Evolutionary conservation across 2,797 vertebrate species (phyloP).

Genomic region (Selene dorsalis): DNA sequence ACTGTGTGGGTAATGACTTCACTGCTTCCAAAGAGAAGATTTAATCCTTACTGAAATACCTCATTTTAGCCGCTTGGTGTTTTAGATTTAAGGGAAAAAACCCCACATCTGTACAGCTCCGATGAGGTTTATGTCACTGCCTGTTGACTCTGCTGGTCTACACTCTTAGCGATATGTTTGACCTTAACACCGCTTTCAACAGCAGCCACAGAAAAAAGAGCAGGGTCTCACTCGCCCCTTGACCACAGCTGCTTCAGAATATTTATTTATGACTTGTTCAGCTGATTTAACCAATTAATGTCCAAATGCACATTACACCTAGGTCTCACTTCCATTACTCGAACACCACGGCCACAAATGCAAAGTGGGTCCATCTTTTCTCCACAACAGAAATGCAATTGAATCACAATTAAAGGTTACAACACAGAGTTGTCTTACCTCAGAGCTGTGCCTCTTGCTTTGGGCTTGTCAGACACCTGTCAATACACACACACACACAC

Average conservation of each 20-base stretch:
- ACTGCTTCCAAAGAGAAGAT: constrained; percentile 10
- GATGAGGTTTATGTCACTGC: not conserved
- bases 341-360: not conserved
- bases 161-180: constrained; percentile 5
- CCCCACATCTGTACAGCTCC: not conserved
- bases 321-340: not conserved
- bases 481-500: constrained; percentile 54
- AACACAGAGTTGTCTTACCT: constrained; percentile 70
- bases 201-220: not conserved
- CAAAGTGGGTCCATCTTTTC: not conserved
- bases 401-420: not conserved
- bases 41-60: not conserved
- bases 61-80: not conserved
- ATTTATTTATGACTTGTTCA: constrained; percentile 45
- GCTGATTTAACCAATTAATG: not conserved
- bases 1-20: constrained; percentile 31
- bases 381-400: not conserved
- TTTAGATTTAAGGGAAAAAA: constrained; percentile 20
- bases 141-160: not conserved
- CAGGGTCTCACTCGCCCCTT: constrained; percentile 1
- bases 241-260: constrained; percentile 19
- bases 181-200: constrained; percentile 19
- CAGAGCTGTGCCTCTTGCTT: constrained; percentile 70
- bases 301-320: not conserved
- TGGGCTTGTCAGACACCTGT: constrained; percentile 79